A percentile compares a stretch with the other conserved stretches of the same genome.
Evolutionary conservation across 2,113 vertebrate genomes (phyloP).

Genomic region (Gracilinanus agilis): DNA sequence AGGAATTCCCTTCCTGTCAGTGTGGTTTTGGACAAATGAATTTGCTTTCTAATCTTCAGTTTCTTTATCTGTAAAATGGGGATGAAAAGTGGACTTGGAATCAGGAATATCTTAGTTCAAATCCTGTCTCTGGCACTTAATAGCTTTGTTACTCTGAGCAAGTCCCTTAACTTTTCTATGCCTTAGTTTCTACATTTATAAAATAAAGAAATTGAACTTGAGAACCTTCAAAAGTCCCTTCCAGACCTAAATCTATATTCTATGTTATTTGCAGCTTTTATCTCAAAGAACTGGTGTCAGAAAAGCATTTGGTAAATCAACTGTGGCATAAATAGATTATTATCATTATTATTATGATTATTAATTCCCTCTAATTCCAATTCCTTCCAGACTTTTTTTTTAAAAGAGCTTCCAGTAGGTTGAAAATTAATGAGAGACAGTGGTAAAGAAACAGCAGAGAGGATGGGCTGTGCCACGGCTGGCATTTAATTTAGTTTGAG

Average conservation of each 20-base stretch:
- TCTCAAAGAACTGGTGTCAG: neutral
- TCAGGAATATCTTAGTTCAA: neutral
- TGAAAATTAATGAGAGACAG: conserved; percentile 26
- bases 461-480: conserved; percentile 5
- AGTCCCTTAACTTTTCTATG: neutral
- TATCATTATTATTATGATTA: neutral
- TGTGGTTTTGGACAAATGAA: neutral
- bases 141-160: neutral
- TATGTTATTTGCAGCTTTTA: neutral
- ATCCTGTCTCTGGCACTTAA: neutral
- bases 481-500: conserved; percentile 58
- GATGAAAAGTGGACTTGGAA: neutral
- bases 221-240: neutral
- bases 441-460: neutral
- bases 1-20: neutral
- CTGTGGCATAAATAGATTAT: neutral
- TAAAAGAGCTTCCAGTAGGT: conserved; percentile 35
- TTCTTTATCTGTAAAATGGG: neutral
- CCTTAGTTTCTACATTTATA: neutral
- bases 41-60: neutral
- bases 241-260: neutral
- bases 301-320: neutral
- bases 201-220: neutral
- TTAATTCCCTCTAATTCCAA: neutral
- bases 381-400: neutral